Percentiles rank a stretch among this genome's conserved stretches.
These are phyloP conservation scores for Alaudala cheleensis DNA, from an alignment of 2,113 vertebrate species.

Conservation along the genomic window DNA sequence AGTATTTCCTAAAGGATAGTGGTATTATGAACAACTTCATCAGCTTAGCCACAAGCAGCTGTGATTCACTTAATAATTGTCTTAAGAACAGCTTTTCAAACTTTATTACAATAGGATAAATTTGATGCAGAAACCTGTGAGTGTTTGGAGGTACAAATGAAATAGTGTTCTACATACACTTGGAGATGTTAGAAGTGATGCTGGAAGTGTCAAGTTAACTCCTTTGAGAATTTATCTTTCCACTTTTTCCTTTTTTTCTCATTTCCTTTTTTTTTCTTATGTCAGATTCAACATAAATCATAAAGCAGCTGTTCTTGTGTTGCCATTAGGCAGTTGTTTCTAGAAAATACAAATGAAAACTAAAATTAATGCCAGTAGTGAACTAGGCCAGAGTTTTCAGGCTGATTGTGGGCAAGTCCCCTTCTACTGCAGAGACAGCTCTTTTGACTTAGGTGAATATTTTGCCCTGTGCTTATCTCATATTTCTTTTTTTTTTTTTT, in stretches of 20 bases:
- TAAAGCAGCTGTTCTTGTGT: neutral
- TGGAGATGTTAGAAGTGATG: neutral
- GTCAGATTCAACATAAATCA: neutral
- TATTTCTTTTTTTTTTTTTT: neutral
- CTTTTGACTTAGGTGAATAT: neutral
- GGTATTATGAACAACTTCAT: neutral
- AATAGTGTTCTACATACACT: neutral
- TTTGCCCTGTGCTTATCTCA: neutral
- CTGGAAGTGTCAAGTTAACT: neutral
- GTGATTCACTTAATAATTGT: neutral
- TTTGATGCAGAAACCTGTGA: neutral
- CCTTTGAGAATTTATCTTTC: neutral
- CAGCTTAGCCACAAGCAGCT: neutral
- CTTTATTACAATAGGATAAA: neutral
- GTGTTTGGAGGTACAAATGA: neutral
- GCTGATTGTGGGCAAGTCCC: neutral
- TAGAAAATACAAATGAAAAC: neutral
- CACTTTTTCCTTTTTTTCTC: rapidly evolving
- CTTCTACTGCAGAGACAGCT: neutral
- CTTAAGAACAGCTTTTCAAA: neutral
- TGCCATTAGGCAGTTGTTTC: neutral
- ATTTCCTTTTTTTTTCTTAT: neutral
- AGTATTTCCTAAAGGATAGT: neutral
- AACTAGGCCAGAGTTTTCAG: neutral
- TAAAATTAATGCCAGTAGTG: neutral